phyloP scores from a whole-genome alignment of 2,113 vertebrate species.

The Ceuthmochares aereus region DNA sequence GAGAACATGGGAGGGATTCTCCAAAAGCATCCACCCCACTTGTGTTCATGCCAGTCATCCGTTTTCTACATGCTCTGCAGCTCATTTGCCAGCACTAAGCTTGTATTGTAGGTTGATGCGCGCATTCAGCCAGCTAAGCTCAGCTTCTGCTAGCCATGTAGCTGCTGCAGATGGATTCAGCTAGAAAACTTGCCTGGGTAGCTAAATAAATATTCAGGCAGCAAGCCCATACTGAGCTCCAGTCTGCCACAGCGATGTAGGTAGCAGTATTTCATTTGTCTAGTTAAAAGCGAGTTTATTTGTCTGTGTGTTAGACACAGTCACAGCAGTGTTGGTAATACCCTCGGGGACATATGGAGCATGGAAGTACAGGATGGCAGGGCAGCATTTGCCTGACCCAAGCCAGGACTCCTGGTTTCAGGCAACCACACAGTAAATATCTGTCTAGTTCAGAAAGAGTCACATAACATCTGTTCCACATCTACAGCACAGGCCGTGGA shows the following conservation, averaged over 20 bases:
- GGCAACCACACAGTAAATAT: background rate
- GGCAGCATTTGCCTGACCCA: background rate
- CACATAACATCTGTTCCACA: background rate
- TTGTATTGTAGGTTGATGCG: background rate
- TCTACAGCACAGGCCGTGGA: background rate
- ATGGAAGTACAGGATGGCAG: background rate
- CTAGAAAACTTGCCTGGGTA: background rate
- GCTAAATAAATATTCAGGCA: slow-evolving; percentile 12
- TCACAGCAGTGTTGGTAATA: background rate
- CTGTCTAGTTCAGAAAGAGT: background rate
- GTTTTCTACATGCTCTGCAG: background rate
- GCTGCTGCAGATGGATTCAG: background rate
- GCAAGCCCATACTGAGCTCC: background rate
- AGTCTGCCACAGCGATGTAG: background rate
- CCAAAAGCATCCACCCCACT: background rate
- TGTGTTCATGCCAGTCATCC: background rate
- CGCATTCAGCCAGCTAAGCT: background rate
- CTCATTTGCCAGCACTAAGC: background rate
- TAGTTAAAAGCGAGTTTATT: background rate
- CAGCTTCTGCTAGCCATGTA: background rate
- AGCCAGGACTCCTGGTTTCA: background rate
- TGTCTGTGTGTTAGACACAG: background rate
- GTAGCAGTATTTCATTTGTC: background rate
- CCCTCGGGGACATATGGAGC: background rate
- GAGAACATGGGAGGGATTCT: background rate